Base-by-base conservation (phyloP, 1,140 invertebrate species). In the Uloborus diversus region DNA sequence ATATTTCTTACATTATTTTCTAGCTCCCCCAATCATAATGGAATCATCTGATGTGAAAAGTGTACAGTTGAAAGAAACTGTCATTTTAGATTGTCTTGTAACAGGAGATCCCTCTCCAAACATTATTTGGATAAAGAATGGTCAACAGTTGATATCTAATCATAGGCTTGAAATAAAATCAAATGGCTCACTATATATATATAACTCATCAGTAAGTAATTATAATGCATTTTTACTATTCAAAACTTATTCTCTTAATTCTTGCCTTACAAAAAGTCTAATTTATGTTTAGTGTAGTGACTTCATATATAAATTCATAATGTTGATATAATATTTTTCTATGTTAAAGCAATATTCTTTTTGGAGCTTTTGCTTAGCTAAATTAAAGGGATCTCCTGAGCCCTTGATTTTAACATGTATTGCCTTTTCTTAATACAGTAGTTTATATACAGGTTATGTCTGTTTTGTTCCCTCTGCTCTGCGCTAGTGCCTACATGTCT, bases 41-140 rank as follows among this genome's bases (percentile, higher is more conserved):
- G 81, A 85, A 0, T 84, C 83, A 35, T 83, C 85, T 28, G 85
- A 84, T 37, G 84, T 84, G 47, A 82, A 84, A 35, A 84, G 83
- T 59, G 85, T 86, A 5, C 70, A 49, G 83, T 13, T 75, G 35
- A 66, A 57, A 76, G 66, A 80, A n/a, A 37, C 56, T 47, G 61
- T 87, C 0, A 81, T 86, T 11, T 80, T 88, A 30, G 79, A 86
- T 17, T 88, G 87, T 71, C 83, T 85, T 30, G 86, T 87, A 7
- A 80, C 81, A 51, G 84, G 85, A 2, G 85, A 87, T 73, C 87
- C 87, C 11, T 71, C 70, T 7, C 86, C 87, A 11, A 79, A 84
- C 49, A 87, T 88, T 28, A 80, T 85, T 5, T 88, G 88, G 87
- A 85, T 84, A 14, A 88, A 88, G 80, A 85, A 88, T 84, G 85